Evolutionary conservation across 2,113 vertebrate species (phyloP).

Genomic region (Merops nubicus): DNA sequence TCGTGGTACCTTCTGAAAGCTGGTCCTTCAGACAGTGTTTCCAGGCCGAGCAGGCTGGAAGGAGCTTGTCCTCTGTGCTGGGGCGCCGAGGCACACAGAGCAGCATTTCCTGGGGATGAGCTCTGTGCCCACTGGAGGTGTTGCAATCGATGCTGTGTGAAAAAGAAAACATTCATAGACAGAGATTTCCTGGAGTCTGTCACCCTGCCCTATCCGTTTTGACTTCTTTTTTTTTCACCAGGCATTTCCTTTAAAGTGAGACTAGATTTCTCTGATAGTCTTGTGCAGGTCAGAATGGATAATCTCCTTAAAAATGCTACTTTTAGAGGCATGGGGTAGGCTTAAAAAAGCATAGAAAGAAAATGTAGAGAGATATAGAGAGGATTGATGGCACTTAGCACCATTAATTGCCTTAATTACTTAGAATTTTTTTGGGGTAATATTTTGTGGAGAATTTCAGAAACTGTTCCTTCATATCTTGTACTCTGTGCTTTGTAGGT

Average conservation of each 20-base stretch:
- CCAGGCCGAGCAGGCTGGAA: neutral
- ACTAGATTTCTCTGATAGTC: neutral
- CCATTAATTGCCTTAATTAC: neutral
- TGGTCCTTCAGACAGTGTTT: neutral
- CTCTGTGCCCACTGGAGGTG: neutral
- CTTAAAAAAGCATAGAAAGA: neutral
- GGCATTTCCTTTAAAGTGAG: neutral
- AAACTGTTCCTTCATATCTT: neutral
- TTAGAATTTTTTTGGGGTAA: neutral
- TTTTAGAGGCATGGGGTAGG: neutral
- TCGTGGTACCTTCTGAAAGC: neutral
- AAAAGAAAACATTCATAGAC: neutral
- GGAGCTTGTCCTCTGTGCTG: neutral
- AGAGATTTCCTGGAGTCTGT: neutral
- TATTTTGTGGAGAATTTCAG: neutral
- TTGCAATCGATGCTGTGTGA: neutral
- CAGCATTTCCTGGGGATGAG: neutral
- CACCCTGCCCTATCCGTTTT: neutral
- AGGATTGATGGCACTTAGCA: neutral
- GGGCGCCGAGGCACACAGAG: neutral
- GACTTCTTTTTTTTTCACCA: neutral
- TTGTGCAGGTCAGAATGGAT: neutral
- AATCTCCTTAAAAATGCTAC: neutral
- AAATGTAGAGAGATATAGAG: neutral
- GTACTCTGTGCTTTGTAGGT: neutral